Base-by-base conservation (phyloP, 2,888 invertebrate species). In the Eristalis tenax region DNA sequence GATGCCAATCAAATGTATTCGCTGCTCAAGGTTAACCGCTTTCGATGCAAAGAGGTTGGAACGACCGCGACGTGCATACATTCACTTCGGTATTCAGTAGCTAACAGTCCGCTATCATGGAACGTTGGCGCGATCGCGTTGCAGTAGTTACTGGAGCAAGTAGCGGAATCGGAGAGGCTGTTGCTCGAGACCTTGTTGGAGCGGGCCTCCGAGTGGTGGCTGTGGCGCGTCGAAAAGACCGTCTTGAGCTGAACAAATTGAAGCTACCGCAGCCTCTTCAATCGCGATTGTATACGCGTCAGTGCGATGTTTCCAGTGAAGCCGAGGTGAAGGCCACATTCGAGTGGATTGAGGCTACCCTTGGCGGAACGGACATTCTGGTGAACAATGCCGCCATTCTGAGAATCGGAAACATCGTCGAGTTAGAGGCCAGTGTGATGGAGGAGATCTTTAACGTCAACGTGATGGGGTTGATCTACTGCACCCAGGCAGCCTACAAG, bases 71-170 rank as follows among this genome's bases (percentile, higher is more conserved):
- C 43, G 32, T 2, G 11, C 26, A 35, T 13, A 38, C 38, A 38
- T 38, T 50, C 18, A 5, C 50, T 8, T 8, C 18, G 1, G 32
- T 1, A 10, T 50, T 50, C 50, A 50, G 50, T 50, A 8, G 18
- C n/a, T 8, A 18, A 18, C 8, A 18, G 18, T 6, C 18, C 50
- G 18, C 50, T 18, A 18, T 50, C 50, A 93, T 94, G 93, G 94
- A 95, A 15, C 93, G 94, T 28, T 95, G 94, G 94, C 86, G 89
- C 0, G 94, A 94, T 40, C 94, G 94, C 89, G 93, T 94, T 0
- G 95, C 94, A 0, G 92, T 95, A 28, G 94, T 95, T 77, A 95
- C 95, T 0, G 95, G 95, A 11, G 94, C 94, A 4, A 95, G 94
- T 90, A 92, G 93, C 0, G 95, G 95, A 1, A 95, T 95, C 73